These are phyloP conservation scores for Alethe castanea DNA, from an alignment of 2,113 vertebrate genomes.

Conservation along the genomic window DNA sequence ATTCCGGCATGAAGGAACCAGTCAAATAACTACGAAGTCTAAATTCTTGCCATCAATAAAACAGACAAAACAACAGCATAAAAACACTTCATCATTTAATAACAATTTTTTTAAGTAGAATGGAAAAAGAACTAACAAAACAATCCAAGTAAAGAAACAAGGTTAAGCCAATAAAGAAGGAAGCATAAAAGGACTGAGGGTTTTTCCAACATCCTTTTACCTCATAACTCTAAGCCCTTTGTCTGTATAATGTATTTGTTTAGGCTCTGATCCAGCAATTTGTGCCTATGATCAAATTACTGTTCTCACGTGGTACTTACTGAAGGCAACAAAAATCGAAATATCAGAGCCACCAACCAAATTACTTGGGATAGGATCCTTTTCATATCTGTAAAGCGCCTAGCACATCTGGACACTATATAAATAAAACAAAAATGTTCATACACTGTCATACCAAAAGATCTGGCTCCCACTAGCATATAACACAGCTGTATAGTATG, in stretches of 20 bases:
- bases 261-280: background rate
- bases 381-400: constrained; percentile 67
- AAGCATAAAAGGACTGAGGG: background rate
- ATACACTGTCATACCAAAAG: background rate
- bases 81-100: background rate
- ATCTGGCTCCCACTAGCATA: constrained; percentile 15
- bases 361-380: background rate
- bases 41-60: background rate
- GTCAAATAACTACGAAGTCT: background rate
- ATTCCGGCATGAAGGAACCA: background rate
- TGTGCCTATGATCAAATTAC: background rate
- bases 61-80: background rate
- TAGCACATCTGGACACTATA: constrained; percentile 64
- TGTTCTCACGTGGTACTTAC: background rate
- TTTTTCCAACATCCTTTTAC: background rate
- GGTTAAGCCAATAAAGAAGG: background rate
- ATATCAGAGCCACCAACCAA: background rate
- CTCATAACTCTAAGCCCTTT: background rate
- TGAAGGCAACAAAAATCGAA: background rate
- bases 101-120: background rate
- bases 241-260: background rate
- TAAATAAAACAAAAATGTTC: constrained; percentile 44
- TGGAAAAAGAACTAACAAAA: background rate
- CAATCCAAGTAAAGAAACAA: background rate
- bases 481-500: constrained; percentile 2